These are phyloP conservation scores for Micromesistius poutassou DNA, from an alignment of 2,797 vertebrate species.

Conservation along the genomic window DNA sequence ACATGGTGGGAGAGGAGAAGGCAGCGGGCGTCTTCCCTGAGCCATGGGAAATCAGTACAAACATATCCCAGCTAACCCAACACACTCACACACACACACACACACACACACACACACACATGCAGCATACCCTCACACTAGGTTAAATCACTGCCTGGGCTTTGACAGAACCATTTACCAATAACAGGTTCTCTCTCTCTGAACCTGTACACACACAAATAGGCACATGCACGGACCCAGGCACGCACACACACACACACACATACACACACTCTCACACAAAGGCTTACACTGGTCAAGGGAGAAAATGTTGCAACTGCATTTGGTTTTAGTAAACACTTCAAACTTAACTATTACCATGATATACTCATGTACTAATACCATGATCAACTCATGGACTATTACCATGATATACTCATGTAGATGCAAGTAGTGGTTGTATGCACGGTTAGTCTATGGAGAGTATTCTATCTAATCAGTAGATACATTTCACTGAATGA, in stretches of 20 bases:
- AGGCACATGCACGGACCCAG: slow-evolving; percentile 6
- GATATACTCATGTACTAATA: no score
- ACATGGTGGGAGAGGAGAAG: background rate
- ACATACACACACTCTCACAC: slow-evolving; percentile 2
- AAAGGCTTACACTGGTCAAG: background rate
- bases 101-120: background rate
- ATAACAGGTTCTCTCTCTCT: slow-evolving; percentile 41
- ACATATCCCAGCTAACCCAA: background rate
- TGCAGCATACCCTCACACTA: slow-evolving; percentile 1
- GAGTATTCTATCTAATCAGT: no score
- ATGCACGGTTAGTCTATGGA: no score
- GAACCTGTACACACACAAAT: slow-evolving; percentile 14
- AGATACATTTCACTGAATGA: no score
- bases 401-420: no score
- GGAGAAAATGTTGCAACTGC: background rate
- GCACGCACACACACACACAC: background rate
- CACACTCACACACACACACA: background rate
- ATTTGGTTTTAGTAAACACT: slow-evolving; percentile 12
- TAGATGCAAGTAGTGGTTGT: no score
- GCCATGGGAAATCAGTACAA: slow-evolving; percentile 28
- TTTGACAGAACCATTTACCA: slow-evolving; percentile 47
- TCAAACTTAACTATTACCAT: no score
- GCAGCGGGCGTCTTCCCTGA: background rate
- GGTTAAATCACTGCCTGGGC: slow-evolving; percentile 20
- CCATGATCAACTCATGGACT: no score